Evolutionary conservation across 2,888 invertebrate species (phyloP).

Genomic region (Pammene fasciana): DNA sequence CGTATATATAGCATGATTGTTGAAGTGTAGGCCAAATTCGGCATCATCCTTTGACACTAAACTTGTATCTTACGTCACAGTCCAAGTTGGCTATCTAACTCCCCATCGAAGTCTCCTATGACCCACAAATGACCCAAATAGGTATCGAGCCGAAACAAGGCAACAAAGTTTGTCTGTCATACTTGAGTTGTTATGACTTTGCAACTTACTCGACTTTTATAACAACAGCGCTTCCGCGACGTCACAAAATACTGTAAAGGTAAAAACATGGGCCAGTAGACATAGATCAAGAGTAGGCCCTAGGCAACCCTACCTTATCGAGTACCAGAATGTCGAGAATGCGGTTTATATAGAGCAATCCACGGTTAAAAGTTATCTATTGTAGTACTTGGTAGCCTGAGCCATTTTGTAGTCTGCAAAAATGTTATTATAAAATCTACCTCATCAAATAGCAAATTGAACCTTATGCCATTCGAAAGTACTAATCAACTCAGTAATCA

Average conservation of each 20-base stretch:
- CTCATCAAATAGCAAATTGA: too few species aligned
- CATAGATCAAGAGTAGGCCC: background rate
- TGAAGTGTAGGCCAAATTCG: too few species aligned
- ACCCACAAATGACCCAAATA: conserved; percentile 28
- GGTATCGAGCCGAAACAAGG: conserved; percentile 13
- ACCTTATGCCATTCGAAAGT: too few species aligned
- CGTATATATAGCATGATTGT: too few species aligned
- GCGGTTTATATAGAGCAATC: too few species aligned
- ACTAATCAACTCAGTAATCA: too few species aligned
- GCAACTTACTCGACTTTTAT: conserved; percentile 12
- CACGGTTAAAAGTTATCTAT: too few species aligned
- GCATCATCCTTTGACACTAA: background rate
- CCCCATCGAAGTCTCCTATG: conserved; percentile 19
- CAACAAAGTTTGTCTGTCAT: conserved; percentile 19
- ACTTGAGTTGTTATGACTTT: conserved; percentile 24
- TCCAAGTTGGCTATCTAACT: conserved; percentile 13
- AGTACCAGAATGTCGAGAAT: too few species aligned
- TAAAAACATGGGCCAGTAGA: background rate
- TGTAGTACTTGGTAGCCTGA: too few species aligned
- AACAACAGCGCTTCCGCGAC: background rate
- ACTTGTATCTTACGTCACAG: conserved; percentile 16
- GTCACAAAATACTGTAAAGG: background rate
- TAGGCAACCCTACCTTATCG: too few species aligned
- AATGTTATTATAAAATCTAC: too few species aligned
- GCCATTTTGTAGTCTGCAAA: too few species aligned